phyloP scores from a whole-genome alignment of 2,113 vertebrate genomes.

The Macrotis lagotis region DNA sequence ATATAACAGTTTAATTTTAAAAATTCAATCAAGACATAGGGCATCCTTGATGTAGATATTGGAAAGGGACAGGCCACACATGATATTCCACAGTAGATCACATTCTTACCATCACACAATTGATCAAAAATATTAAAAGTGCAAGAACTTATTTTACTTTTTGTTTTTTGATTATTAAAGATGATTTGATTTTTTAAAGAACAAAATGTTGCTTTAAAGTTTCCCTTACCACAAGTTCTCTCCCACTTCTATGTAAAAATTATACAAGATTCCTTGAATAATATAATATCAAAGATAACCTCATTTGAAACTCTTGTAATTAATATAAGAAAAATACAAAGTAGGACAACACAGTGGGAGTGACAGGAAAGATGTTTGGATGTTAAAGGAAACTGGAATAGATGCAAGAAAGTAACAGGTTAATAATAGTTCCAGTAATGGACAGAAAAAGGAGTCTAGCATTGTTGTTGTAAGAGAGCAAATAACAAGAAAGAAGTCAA shows the following conservation, averaged over 20 bases:
- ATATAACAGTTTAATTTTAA: too few relatives aligned
- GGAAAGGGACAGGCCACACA: not conserved
- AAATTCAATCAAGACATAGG: not conserved
- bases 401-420: not conserved
- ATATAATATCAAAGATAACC: not conserved
- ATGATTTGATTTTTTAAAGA: not conserved
- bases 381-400: not conserved
- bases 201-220: not conserved
- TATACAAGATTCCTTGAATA: not conserved
- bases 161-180: not conserved
- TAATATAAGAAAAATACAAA: not conserved
- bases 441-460: not conserved
- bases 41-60: not conserved
- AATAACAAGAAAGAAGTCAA: not conserved
- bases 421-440: not conserved
- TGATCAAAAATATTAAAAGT: not conserved
- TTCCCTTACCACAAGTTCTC: not conserved
- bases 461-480: too few relatives aligned
- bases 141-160: not conserved
- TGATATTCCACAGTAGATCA: not conserved
- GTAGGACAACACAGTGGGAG: not conserved
- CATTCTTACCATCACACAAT: not conserved
- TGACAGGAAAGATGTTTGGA: not conserved
- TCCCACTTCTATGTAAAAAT: not conserved
- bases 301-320: not conserved